Evolutionary conservation across 2,113 vertebrate species (phyloP).

Genomic region (Ploceus nigricollis): DNA sequence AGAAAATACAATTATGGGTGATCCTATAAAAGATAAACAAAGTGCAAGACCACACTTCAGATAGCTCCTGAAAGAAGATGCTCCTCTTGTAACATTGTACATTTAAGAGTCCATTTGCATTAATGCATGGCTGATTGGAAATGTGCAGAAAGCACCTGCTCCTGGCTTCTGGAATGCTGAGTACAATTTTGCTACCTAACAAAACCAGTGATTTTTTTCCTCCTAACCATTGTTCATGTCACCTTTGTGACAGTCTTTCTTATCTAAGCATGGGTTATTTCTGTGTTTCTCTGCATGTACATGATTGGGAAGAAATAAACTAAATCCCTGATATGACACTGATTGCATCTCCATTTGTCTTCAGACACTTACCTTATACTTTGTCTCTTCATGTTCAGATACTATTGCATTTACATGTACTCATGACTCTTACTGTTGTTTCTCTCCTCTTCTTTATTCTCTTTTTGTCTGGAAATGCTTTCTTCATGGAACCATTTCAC

Average conservation of each 20-base stretch:
- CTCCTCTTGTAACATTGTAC: conserved; percentile 32
- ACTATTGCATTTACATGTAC: conserved; percentile 71
- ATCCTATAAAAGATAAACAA: conserved; percentile 16
- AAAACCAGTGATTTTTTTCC: conserved; percentile 2
- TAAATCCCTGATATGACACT: background rate
- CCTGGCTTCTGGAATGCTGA: conserved; percentile 74
- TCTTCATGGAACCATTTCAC: conserved; percentile 98
- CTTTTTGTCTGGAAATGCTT: conserved; percentile 88
- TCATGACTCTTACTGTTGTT: conserved; percentile 87
- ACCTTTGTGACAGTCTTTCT: conserved; percentile 41
- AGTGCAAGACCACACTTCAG: conserved; percentile 18
- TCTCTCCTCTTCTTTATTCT: conserved; percentile 84
- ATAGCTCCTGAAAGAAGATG: conserved; percentile 45
- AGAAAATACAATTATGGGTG: background rate
- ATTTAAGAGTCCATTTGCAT: conserved; percentile 62
- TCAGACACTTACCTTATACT: conserved; percentile 47
- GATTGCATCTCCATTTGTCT: conserved; percentile 63
- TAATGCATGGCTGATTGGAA: conserved; percentile 78
- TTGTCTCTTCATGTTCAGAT: conserved; percentile 72
- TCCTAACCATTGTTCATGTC: conserved; percentile 30
- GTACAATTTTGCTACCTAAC: conserved; percentile 41
- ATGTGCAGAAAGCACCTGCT: conserved; percentile 67
- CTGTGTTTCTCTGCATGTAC: conserved; percentile 72
- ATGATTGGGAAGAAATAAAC: conserved; percentile 32
- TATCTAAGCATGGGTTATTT: conserved; percentile 70